These are phyloP conservation scores for Macaria notata DNA, from an alignment of 2,888 invertebrate species.

Conservation along the genomic window DNA sequence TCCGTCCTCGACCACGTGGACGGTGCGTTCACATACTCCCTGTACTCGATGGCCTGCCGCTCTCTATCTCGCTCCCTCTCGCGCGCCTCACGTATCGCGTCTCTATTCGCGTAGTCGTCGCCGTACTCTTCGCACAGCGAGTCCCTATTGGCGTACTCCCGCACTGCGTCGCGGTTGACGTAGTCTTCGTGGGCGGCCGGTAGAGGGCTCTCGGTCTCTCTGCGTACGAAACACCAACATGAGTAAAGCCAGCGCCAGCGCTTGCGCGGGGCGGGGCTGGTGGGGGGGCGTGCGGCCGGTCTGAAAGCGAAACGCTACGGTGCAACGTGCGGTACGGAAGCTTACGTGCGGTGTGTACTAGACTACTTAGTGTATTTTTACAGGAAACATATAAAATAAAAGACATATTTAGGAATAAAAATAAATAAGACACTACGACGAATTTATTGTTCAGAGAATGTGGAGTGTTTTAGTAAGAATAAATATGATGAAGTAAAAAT, in stretches of 20 bases:
- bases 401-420: too few relatives aligned
- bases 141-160: constrained; percentile 74
- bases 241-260: constrained; percentile 71
- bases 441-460: too few relatives aligned
- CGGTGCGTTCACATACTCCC: constrained; percentile 78
- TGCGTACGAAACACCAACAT: constrained; percentile 79
- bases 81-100: constrained; percentile 76
- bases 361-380: too few relatives aligned
- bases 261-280: constrained; percentile 45
- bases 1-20: constrained; percentile 65
- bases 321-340: constrained; percentile 35
- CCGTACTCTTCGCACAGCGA: constrained; percentile 75
- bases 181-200: constrained; percentile 71
- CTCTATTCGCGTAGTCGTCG: constrained; percentile 78
- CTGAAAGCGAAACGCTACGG: constrained; percentile 15
- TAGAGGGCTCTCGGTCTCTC: constrained; percentile 76
- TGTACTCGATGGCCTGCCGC: constrained; percentile 64
- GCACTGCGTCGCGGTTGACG: constrained; percentile 71
- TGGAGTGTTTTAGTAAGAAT: too few relatives aligned
- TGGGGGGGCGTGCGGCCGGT: constrained; percentile 22
- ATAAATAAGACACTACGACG: too few relatives aligned
- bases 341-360: constrained; percentile 16
- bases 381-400: too few relatives aligned
- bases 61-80: constrained; percentile 65
- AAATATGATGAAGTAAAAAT: too few relatives aligned